Percentiles rank a stretch among this genome's conserved stretches.
Conservation (phyloP, 1,140 invertebrate species). For the Araneus ventricosus region DNA sequence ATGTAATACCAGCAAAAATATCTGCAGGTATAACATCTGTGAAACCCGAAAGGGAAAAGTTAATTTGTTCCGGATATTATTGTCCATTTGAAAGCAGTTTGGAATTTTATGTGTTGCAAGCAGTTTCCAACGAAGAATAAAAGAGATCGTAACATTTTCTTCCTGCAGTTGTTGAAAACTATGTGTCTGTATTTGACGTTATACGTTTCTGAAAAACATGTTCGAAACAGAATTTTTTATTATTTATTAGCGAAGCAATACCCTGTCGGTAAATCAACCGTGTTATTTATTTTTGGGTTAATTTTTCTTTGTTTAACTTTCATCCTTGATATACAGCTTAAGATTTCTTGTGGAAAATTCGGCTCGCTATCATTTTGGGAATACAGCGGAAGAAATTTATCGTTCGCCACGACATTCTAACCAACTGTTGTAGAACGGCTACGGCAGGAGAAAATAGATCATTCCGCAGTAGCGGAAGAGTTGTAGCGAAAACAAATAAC, state of each 20-base stretch:
- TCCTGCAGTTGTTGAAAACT: no score
- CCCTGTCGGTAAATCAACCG: not conserved
- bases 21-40: no score
- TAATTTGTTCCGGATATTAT: no score
- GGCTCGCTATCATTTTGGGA: conserved; percentile 26
- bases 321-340: not conserved
- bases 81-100: no score
- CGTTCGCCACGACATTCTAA: conserved; percentile 38
- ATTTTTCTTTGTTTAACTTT: conserved; percentile 1
- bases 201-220: no score
- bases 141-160: no score
- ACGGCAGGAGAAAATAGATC: conserved; percentile 44
- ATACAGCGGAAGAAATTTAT: conserved; percentile 57
- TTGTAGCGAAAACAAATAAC: conserved; percentile 67
- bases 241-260: not conserved
- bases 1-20: no score
- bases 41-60: no score
- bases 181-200: no score
- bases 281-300: not conserved
- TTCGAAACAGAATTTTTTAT: no score
- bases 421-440: conserved; percentile 60
- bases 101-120: no score
- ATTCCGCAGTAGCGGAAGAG: conserved; percentile 42
- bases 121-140: no score
- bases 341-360: conserved; percentile 41